Evolutionary conservation across 1,140 invertebrate species (phyloP).

Genomic region (Hypsibius dujardini): DNA sequence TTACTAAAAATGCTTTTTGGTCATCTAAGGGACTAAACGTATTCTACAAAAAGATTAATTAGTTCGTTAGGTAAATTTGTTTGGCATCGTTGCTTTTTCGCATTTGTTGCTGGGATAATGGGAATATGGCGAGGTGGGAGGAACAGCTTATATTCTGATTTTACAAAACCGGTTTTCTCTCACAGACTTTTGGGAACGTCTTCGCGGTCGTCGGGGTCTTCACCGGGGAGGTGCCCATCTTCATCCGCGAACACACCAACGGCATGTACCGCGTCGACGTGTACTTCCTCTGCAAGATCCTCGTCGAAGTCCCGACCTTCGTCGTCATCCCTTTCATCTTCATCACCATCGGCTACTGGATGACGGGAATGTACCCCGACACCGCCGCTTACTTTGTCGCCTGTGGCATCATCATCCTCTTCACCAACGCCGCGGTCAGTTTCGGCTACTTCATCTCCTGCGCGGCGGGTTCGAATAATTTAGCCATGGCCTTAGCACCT

Average conservation of each 20-base stretch:
- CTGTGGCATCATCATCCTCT: conserved; percentile 51
- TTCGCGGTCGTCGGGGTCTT: conserved; percentile 76
- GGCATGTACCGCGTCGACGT: conserved; percentile 80
- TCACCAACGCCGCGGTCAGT: conserved; percentile 72
- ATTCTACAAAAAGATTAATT: too few species aligned
- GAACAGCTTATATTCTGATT: too few species aligned
- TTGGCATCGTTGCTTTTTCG: too few species aligned
- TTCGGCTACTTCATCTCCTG: conserved; percentile 83
- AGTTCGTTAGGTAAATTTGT: too few species aligned
- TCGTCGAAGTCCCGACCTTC: conserved; percentile 32
- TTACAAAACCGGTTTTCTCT: too few species aligned
- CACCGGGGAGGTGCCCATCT: conserved; percentile 71
- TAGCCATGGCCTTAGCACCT: conserved; percentile 70
- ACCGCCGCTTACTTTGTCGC: conserved; percentile 54
- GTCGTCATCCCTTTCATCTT: conserved; percentile 63
- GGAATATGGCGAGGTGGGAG: too few species aligned
- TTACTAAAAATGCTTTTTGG: too few species aligned
- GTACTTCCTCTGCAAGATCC: conserved; percentile 68
- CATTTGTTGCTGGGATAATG: too few species aligned
- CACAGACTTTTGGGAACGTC: conserved; percentile 65
- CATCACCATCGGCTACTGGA: conserved; percentile 61
- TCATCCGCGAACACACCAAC: conserved; percentile 70
- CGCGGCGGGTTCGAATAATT: conserved; percentile 52
- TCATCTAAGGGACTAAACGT: too few species aligned
- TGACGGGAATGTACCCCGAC: conserved; percentile 59